Conservation (phyloP, 2,797 vertebrate genomes). For the Oreochromis grahami region DNA sequence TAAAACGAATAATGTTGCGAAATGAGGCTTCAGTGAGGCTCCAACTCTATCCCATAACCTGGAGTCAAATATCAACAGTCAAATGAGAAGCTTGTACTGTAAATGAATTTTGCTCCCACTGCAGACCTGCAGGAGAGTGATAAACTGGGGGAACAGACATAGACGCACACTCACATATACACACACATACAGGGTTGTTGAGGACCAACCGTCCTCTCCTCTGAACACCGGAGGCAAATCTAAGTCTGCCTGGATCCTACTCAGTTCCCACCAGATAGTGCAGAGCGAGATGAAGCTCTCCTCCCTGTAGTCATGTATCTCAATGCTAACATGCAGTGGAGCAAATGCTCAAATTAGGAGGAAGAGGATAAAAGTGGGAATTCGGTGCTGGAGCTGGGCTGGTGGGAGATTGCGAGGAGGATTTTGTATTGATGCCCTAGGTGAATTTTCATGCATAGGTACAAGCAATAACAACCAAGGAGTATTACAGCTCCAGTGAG, state of each 20-base stretch:
- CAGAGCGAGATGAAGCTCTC: conserved; percentile 16
- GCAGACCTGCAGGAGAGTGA: conserved; percentile 53
- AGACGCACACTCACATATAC: not conserved
- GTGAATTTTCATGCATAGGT: conserved; percentile 48
- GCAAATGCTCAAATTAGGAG: conserved; percentile 50
- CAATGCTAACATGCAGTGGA: conserved; percentile 38
- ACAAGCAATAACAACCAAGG: conserved; percentile 52
- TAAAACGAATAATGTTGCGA: conserved; percentile 24
- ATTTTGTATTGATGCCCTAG: conserved; percentile 51
- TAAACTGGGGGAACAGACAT: conserved; percentile 36
- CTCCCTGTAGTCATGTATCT: conserved; percentile 32
- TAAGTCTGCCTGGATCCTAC: conserved; percentile 34
- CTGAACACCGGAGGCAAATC: conserved; percentile 47
- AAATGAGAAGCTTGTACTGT: conserved; percentile 30
- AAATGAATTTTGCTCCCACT: conserved; percentile 43
- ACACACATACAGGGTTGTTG: not conserved
- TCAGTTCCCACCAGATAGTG: conserved; percentile 38
- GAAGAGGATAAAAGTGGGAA: conserved; percentile 53
- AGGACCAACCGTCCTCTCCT: conserved; percentile 28
- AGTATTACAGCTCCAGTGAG: conserved; percentile 33
- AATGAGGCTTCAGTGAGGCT: conserved; percentile 3
- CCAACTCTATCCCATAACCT: not conserved
- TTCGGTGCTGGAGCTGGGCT: conserved; percentile 18
- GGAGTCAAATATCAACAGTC: conserved; percentile 37
- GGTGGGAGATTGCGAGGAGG: conserved; percentile 24